Evolutionary conservation across 2,113 vertebrate species (phyloP), one percentile per base, ranked within the genome.

Genomic region (Columba livia): DNA sequence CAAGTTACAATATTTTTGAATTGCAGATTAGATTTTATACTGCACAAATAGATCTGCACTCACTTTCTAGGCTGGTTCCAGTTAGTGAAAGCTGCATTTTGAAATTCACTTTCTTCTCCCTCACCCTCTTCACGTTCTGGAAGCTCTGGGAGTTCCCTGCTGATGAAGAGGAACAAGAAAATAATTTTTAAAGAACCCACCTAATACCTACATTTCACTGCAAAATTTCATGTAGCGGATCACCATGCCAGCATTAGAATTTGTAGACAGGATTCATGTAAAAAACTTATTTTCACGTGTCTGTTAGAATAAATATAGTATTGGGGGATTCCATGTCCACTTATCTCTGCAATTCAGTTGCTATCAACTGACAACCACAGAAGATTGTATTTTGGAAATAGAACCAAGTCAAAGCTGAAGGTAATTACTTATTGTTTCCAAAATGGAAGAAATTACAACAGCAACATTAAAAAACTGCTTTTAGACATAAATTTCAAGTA

Each of bases 121-220:
- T 99, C 99, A 24, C 99, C 99, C 56, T 99, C 99, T 97, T 99
- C 99, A 53, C 99, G 98, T 95, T 99, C 99, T 25, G 99, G 99
- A 80, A 99, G 98, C 93, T 98, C 99, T 47, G 98, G 97, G 62
- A 98, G 96, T 79, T 98, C 98, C 95, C 98, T 98, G 81, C 84
- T 91, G 67, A 72, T 81, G 89, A 96, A 96, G 12, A 95, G 9
- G 32, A 71, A 84, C 0, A 92, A n/a, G 57, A 4, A 73, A 47
- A 83, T 64, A 2, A 91, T 60, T 86, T 58, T 60, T 26, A 40
- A 92, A 89, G 36, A 73, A 50, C 21, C 7, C 58, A 66, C 3
- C 86, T 56, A 85, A 53, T 34, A 10, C 42, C 6, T 16, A 42
- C 2, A 50, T 32, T 74, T 51, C 71, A 48, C 38, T 32, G 40